Evolutionary conservation across 2,888 invertebrate genomes (phyloP), one percentile per base, ranked within the genome.

Genomic region (Himalopsyche tibetana): DNA sequence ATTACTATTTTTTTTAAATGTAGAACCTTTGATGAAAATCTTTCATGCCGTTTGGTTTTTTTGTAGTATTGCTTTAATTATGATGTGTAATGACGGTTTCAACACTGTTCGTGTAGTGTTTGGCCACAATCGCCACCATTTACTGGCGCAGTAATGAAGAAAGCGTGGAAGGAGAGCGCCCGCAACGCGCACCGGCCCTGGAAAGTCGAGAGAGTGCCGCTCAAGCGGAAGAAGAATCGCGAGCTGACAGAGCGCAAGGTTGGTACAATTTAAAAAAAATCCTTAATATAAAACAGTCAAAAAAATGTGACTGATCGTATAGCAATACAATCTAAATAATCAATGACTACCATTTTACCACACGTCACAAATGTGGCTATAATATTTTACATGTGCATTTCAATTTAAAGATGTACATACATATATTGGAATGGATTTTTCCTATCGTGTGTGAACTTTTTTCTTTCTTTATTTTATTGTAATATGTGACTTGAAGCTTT

Each of bases 131-230:
- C 89, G 95, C 95, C 88, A 94, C 95, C 81, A 94, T 96, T 89
- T 96, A 96, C 91, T 95, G 95, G 94, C 94, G 95, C 90, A 95
- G 95, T 91, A 96, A 96, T 91, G 96, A 96, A 91, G 95, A 96
- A 91, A 96, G 95, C 90, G 95, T 96, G 88, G 95, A 95, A 91
- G 95, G 95, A 83, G 96, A 96, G 90, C 92, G 94, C 88, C 94
- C 95, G 87, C 94, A 94, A 90, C 94, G 94, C 91, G 95, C 95
- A 69, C 94, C 95, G 69, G 95, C 94, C 79, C 92, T 96, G 90
- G 96, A 96, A 91, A 95, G 95, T 90, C 93, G 95, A 86, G 95
- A 95, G 91, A 95, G 95, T 82, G 94, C 93, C 19, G 91, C 91
- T 84, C 91, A 92, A 69, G 87, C 88, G 42, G 86, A 92, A 84